Base-by-base conservation (phyloP, 2,888 invertebrate genomes). In the Antheraea yamamai region DNA sequence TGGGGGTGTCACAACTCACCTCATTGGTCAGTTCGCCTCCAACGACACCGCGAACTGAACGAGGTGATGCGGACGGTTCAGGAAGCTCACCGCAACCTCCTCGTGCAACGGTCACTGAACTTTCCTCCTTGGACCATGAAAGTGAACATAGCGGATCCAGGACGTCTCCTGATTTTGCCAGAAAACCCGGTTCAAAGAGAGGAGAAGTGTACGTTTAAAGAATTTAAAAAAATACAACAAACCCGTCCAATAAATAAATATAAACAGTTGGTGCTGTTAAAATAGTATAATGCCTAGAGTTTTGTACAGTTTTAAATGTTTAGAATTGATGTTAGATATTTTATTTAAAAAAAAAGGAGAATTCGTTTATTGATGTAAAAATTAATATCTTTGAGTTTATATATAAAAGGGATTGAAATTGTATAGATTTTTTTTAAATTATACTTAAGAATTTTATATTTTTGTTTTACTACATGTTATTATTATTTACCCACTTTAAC, bases 1-100 rank as follows among this genome's bases (percentile, higher is more conserved):
- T 96, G 83, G 96, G 96, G 7, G 95, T 96, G 78, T 95, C 96
- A 2, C 96, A 96, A 84, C 87, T 96, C 52, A 95, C 96, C 0
- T 93, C 95, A 16, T 71, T 91, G 92, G 79, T 96, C 91, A 93
- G 93, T 51, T 95, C 95, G 0, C 92, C 95, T 39, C 95, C 96
- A 55, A 92, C 95, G n/a, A 89, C 89, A 14, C 92, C 93, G 12
- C 86, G 88, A 39, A 81, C 88, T 0, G 91, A 91, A 75, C 83
- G 91, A 7, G 85, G 85, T 58, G 82, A 86, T 26, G 85, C 86
- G 2, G 85, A 86, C 73, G 86, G 85, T 8, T 82, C 85, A 14
- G 84, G 84, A 0, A 82, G 83, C 2, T 83, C 78, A 12, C 84
- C 79, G 47, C 84, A 82, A 23, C 70, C 81, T 0, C 83, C 87